These are phyloP conservation scores for Forbesichthys agassizii DNA, from an alignment of 2,113 vertebrate genomes.

Conservation along the genomic window DNA sequence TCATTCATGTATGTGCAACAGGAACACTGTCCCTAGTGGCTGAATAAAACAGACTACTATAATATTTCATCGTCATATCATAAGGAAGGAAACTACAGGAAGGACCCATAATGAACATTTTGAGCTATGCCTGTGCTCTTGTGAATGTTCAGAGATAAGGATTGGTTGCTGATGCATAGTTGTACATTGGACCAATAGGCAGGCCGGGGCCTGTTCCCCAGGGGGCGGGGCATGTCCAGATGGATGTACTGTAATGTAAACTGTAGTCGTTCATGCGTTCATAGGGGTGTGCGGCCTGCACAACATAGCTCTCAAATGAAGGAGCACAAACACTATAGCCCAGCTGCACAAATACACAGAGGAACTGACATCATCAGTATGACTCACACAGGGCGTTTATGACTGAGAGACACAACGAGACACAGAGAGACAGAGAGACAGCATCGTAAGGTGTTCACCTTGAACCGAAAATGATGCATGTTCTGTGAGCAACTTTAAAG, in stretches of 20 bases:
- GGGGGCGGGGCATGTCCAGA: too few relatives aligned
- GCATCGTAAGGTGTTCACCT: neutral
- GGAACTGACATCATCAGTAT: slow-evolving; percentile 55
- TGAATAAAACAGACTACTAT: too few relatives aligned
- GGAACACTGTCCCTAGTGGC: neutral
- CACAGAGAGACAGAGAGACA: slow-evolving; percentile 4
- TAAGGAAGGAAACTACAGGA: neutral
- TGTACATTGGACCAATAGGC: too few relatives aligned
- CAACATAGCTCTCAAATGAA: slow-evolving; percentile 24
- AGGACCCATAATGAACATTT: neutral
- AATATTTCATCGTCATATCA: too few relatives aligned
- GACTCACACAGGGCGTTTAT: slow-evolving; percentile 38
- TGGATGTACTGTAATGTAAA: too few relatives aligned
- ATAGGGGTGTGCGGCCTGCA: slow-evolving; percentile 17
- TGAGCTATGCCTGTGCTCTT: neutral
- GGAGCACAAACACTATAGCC: slow-evolving; percentile 8
- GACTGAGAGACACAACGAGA: neutral
- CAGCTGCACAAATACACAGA: slow-evolving; percentile 64
- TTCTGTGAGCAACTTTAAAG: neutral
- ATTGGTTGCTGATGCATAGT: neutral
- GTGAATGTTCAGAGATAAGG: neutral
- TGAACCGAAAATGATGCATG: neutral
- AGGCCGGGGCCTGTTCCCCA: too few relatives aligned
- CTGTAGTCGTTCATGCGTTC: neutral
- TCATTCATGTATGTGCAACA: neutral